Base-by-base conservation (phyloP, 2,888 invertebrate species). In the Hybos culiciformis region DNA sequence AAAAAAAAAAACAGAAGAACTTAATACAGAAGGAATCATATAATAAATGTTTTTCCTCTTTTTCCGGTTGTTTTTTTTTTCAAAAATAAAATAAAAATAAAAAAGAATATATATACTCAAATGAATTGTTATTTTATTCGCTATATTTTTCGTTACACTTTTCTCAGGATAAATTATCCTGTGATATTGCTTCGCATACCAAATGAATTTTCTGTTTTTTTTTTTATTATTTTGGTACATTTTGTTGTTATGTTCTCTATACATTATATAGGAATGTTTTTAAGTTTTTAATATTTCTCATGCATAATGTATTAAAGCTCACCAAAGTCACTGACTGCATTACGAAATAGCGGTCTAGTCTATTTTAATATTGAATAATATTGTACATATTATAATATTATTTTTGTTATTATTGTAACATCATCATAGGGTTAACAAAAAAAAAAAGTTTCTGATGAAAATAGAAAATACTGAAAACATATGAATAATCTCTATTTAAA, bases 251-350 rank as follows among this genome's bases (percentile, higher is more conserved):
- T 11, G 24, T 24, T 6, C 24, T 11, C 11, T 24, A 11, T 24
- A 24, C 24, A 24, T 24, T 24, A 24, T 24, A 4, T 17, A n/a
- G 29, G 15, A 32, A 15, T 32, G 3, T 11, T 8, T 11, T 24
- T 26, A 26, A 12, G n/a, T 26, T 26, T 26, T 12, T 26, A 26
- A 12, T 12, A 31, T 7, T 5, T 12, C 36, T 36, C 36, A 36
- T 36, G 36, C 21, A 17, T 36, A 36, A 36, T 36, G 36, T 36
- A 36, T 36, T 12, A 20, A 19, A 36, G 36, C 14, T 19, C 20
- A 20, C 20, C n/a, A 29, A 29, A 36, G 19, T 36, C 36, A 19
- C 19, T 36, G 36, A 21, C 36, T 36, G 36, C 36, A 36, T 36
- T 19, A 36, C 36, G 21, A 36, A 36, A 36, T 36, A 21, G 36